A percentile compares a stretch with the other conserved stretches of the same genome.
Conservation (phyloP, 1,140 invertebrate species). For the Eurosta solidaginis region DNA sequence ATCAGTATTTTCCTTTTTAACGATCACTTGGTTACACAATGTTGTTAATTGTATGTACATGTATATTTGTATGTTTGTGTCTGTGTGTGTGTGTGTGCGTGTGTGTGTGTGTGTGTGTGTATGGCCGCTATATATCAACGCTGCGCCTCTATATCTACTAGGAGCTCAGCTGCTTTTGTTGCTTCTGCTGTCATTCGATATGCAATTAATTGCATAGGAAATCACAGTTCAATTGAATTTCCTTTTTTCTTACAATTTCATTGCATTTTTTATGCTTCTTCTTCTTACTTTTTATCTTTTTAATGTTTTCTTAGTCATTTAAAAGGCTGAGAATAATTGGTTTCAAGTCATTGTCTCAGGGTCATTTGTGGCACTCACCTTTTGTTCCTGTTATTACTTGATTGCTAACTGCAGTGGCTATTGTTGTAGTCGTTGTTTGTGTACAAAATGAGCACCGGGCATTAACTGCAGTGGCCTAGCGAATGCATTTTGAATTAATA, state of each 20-base stretch:
- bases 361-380: neutral
- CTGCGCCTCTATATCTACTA: too few species aligned
- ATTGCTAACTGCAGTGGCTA: neutral
- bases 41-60: neutral
- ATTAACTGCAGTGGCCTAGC: neutral
- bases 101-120: neutral
- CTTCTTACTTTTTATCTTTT: neutral
- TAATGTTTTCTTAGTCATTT: neutral
- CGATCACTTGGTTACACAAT: neutral
- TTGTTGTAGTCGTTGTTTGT: neutral
- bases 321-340: neutral
- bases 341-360: neutral
- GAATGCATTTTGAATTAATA: neutral
- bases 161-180: neutral
- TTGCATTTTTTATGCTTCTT: neutral
- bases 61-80: neutral
- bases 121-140: neutral
- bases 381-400: neutral
- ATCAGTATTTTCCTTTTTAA: slow-evolving; percentile 25
- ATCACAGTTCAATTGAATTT: slow-evolving; percentile 12
- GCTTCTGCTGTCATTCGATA: neutral
- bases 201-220: slow-evolving; percentile 21
- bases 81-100: neutral
- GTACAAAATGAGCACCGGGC: neutral
- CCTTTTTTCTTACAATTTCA: neutral